phyloP scores from a whole-genome alignment of 2,113 vertebrate species.

The Lophotis ruficrista region DNA sequence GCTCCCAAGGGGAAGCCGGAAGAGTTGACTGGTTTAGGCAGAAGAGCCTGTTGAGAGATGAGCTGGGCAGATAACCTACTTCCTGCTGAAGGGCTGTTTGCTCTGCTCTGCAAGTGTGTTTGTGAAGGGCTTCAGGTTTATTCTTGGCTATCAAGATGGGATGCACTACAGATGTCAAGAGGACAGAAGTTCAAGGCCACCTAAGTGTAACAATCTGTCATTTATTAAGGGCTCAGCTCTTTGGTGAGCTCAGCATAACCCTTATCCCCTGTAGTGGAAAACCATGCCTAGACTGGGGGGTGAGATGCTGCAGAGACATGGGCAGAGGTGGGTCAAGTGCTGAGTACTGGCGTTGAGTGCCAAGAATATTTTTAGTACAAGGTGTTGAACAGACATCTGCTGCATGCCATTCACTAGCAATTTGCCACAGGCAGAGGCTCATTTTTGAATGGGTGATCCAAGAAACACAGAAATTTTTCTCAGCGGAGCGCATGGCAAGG shows the following conservation, averaged over 20 bases:
- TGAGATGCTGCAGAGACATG: neutral
- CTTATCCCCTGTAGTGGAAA: neutral
- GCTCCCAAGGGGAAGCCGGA: neutral
- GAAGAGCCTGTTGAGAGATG: neutral
- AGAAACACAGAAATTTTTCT: neutral
- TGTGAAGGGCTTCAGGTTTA: neutral
- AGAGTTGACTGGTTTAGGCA: neutral
- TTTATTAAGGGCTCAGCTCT: neutral
- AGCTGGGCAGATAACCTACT: neutral
- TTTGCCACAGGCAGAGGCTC: neutral
- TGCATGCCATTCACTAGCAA: neutral
- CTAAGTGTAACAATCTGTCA: neutral
- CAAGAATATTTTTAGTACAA: neutral
- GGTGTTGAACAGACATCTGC: neutral
- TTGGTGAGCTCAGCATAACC: neutral
- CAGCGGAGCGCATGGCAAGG: neutral
- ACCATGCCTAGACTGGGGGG: rapidly evolving
- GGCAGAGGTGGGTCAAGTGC: neutral
- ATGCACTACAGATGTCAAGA: neutral
- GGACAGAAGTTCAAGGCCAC: neutral
- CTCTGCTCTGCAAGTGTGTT: neutral
- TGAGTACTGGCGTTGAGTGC: neutral
- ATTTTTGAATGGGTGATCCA: neutral
- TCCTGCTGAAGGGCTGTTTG: neutral
- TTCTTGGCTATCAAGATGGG: neutral